Evolutionary conservation across 1,140 invertebrate species (phyloP).

Genomic region (Lepidurus couesii): DNA sequence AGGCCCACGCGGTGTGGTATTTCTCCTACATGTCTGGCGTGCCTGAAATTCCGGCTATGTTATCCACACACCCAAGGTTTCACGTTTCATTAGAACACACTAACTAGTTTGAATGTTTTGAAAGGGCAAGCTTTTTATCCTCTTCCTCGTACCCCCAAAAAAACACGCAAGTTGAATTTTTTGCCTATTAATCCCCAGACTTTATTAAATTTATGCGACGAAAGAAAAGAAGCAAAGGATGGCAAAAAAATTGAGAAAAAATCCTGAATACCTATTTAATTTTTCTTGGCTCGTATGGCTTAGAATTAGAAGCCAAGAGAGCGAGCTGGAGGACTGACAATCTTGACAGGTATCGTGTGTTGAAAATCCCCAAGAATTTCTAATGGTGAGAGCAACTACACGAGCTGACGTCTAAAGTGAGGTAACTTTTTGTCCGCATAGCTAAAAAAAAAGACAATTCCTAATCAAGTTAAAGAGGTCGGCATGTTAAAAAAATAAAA

Average conservation of each 20-base stretch:
- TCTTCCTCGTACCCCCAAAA: no score
- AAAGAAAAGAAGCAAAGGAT: no score
- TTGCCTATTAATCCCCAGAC: no score
- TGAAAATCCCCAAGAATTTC: neutral
- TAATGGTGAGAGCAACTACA: neutral
- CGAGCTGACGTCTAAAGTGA: neutral
- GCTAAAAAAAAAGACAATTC: neutral
- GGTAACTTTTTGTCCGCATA: neutral
- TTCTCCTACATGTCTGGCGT: no score
- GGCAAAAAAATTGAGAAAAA: neutral
- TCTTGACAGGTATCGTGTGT: slow-evolving; percentile 14
- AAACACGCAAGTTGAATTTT: no score
- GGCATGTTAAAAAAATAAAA: neutral
- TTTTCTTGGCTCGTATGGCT: neutral
- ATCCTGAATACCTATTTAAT: neutral
- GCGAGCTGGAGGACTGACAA: neutral
- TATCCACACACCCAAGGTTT: neutral
- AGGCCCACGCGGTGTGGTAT: neutral
- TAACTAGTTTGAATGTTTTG: no score
- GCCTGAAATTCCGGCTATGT: neutral
- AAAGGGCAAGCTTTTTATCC: no score
- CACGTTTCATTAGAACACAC: neutral
- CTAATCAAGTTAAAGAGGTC: neutral
- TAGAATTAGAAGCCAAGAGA: neutral
- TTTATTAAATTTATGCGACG: no score